Percentiles rank a stretch among this genome's conserved stretches.
phyloP scores from a whole-genome alignment of 2,797 vertebrate species.

The Gymnodraco acuticeps region DNA sequence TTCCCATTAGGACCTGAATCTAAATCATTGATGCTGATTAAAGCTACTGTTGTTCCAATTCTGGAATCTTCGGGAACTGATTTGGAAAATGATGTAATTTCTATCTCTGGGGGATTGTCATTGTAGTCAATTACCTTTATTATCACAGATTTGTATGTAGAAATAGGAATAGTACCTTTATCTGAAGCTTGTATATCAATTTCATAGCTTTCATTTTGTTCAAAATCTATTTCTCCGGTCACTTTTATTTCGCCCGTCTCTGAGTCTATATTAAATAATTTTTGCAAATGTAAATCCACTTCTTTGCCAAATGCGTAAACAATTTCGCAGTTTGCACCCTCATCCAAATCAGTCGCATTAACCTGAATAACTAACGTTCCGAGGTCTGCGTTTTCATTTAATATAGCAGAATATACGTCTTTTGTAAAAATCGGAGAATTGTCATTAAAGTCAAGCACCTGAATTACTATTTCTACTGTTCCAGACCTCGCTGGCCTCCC shows the following conservation, averaged over 20 bases:
- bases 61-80: constrained; percentile 56
- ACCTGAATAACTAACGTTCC: constrained; percentile 52
- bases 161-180: not conserved
- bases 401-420: constrained; percentile 49
- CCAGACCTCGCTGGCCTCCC: constrained; percentile 60
- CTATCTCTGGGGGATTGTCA: constrained; percentile 68
- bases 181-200: constrained; percentile 70
- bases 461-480: constrained; percentile 39
- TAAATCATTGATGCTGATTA: constrained; percentile 70
- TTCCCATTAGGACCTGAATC: constrained; percentile 75
- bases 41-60: constrained; percentile 64
- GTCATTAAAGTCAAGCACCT: constrained; percentile 66
- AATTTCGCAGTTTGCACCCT: constrained; percentile 59
- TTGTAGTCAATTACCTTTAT: constrained; percentile 64
- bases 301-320: constrained; percentile 59
- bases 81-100: constrained; percentile 64
- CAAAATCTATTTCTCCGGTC: constrained; percentile 60
- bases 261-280: constrained; percentile 49
- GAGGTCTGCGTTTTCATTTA: constrained; percentile 47
- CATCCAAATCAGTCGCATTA: constrained; percentile 72
- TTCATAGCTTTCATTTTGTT: constrained; percentile 57
- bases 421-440: constrained; percentile 67
- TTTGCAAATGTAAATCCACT: constrained; percentile 2
- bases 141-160: constrained; percentile 51
- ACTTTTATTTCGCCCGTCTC: constrained; percentile 59